Evolutionary conservation across 2,797 vertebrate genomes (phyloP), one percentile per base, ranked within the genome.

Genomic region (Poeciliopsis gracilis): DNA sequence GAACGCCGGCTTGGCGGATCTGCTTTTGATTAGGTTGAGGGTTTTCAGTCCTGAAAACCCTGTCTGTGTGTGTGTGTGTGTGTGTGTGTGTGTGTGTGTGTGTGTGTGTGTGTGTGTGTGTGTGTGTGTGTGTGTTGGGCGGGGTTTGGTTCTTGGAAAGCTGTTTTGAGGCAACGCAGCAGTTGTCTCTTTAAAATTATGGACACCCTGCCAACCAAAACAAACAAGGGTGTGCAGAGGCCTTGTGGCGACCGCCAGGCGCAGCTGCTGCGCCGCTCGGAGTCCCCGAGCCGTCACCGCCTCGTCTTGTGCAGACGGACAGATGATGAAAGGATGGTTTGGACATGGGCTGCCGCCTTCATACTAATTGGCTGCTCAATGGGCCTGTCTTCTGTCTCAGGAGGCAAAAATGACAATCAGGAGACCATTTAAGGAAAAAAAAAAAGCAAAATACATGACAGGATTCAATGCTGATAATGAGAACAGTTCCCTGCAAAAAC

Each of bases 291-390:
- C 80, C 87, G 87, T 79, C 47, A 63, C 69, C 82, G 84, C 82
- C 87, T 84, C 86, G 71, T 88, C 82, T 76, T 82, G 77, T 80
- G 82, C 86, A 84, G 85, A 87, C 61, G 78, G 90, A 90, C 88
- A 91, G 84, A 88, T 86, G 87, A 92, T 92, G 88, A 90, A 88
- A 90, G 90, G 87, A 87, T 89, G 89, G 85, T 89, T 93, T 86
- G 89, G 83, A 93, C 85, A 83, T 85, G 86, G 87, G 86, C 80
- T 77, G 85, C 88, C 84, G 85, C 86, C 84, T 72, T 91, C 90
- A 87, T 87, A 81, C 87, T 93, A 93, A 94, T 94, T 93, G 92
- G 91, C 84, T 84, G 74, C 88, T 92, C 90, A 92, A 89, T 88
- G 83, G 87, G 72, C 78, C 85, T 82, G 79, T 90, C 86, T 77